phyloP scores from a whole-genome alignment of 2,888 invertebrate species.

The Chrysolina oricalcia region DNA sequence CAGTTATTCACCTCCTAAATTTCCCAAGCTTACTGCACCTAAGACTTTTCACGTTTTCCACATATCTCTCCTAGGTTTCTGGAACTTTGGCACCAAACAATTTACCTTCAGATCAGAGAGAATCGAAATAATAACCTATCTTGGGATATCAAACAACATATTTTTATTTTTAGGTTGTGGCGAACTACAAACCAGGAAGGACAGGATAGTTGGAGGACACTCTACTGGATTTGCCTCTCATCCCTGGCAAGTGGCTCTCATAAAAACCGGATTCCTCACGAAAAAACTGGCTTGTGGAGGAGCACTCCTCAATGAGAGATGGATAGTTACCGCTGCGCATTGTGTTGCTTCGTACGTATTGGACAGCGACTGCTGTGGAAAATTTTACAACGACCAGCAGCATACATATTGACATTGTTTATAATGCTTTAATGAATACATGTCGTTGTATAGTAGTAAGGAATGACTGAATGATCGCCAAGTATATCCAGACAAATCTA shows the following conservation, averaged over 20 bases:
- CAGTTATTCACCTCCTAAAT: neutral
- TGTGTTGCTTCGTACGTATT: constrained; percentile 90
- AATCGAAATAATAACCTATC: neutral
- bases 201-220: constrained; percentile 93
- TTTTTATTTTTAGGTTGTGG: constrained; percentile 85
- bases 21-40: neutral
- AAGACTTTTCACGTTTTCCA: neutral
- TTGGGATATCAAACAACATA: too few relatives aligned
- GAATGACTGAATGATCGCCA: too few relatives aligned
- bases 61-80: neutral
- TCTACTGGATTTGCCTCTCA: constrained; percentile 92
- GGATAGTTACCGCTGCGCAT: constrained; percentile 95
- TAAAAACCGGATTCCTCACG: constrained; percentile 91
- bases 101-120: neutral
- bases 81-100: neutral
- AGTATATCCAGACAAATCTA: too few relatives aligned
- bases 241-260: constrained; percentile 95
- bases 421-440: too few relatives aligned
- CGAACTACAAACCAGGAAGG: constrained; percentile 88
- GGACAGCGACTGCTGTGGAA: too few relatives aligned
- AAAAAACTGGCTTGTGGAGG: constrained; percentile 95
- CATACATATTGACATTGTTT: too few relatives aligned
- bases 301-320: constrained; percentile 89
- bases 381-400: too few relatives aligned
- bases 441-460: too few relatives aligned